Evolutionary conservation across 2,888 invertebrate genomes (phyloP), one percentile per base, ranked within the genome.

Genomic region (Acanthosoma haemorrhoidale): DNA sequence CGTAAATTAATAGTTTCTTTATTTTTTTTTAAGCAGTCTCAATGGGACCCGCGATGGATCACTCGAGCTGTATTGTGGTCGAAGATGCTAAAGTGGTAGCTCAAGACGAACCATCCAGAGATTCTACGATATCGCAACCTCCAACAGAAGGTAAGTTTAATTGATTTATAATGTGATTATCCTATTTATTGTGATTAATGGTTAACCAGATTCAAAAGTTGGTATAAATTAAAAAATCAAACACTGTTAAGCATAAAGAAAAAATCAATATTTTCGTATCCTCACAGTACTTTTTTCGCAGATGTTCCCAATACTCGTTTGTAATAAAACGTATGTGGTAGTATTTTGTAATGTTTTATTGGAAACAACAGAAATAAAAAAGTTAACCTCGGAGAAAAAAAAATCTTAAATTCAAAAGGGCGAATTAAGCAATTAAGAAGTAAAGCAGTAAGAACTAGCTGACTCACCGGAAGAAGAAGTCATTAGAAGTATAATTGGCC

Each of bases 31-130:
- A 87, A 92, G 92, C 91, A 81, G 89, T 92, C 83, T 92, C 92
- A 80, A 92, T 92, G 90, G 89, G 91, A 83, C 88, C 89, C 81
- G 88, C 88, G 83, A 88, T 90, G 86, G 92, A 92, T 85, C 88
- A 89, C 82, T 86, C 91, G 79, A 92, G 92, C 83, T 93, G 92
- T 83, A 91, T 92, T 81, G 84, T 92, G 82, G 92, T 92, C 80
- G 92, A 92, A 86, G 93, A 90, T 81, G 88, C 90, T 75, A 90
- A 90, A 83, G 90, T 91, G 78, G 90, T 92, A 77, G 91, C 92
- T 78, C 90, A 92, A 80, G 92, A 92, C 82, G 90, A 92, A 81
- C 89, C 90, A 80, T 85, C 88, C 77, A 87, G 89, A 81, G 91
- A 91, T 80, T 86, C 89, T 76, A 79, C 77, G 16, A 81, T 84